phyloP scores from a whole-genome alignment of 2,888 invertebrate genomes.

The Pardosa pseudoannulata region DNA sequence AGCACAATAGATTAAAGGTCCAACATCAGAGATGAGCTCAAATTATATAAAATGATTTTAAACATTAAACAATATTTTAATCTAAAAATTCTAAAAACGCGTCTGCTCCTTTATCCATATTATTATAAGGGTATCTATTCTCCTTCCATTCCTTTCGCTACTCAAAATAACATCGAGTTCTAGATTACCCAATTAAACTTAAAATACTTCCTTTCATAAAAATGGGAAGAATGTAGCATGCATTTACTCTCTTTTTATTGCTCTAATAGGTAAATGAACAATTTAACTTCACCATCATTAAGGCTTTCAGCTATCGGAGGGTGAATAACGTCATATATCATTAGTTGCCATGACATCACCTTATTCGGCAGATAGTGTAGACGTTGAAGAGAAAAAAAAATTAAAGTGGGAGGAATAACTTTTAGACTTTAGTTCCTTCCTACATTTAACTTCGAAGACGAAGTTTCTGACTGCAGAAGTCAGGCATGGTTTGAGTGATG shows the following conservation, averaged over 20 bases:
- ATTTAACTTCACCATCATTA: conserved; percentile 1
- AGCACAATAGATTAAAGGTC: too few relatives aligned
- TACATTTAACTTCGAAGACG: not conserved
- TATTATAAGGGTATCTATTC: too few relatives aligned
- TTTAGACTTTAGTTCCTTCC: not conserved
- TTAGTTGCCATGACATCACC: not conserved
- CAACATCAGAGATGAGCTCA: too few relatives aligned
- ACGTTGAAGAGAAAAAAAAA: too few relatives aligned
- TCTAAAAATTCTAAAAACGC: too few relatives aligned
- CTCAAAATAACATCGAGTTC: too few relatives aligned
- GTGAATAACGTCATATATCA: conserved; percentile 3
- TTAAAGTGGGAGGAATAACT: not conserved
- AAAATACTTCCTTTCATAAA: not conserved
- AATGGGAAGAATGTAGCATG: not conserved
- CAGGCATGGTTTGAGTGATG: not conserved
- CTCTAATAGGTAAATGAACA: conserved; percentile 9
- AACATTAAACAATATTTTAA: too few relatives aligned
- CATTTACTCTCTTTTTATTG: not conserved
- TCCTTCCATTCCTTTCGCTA: too few relatives aligned
- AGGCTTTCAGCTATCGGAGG: not conserved
- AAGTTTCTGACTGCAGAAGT: not conserved
- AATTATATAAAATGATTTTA: too few relatives aligned
- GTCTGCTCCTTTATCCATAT: too few relatives aligned
- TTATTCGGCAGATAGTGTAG: not conserved
- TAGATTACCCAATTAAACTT: not conserved